A percentile compares a stretch with the other conserved stretches of the same genome.
Evolutionary conservation across 2,888 invertebrate genomes (phyloP).

Genomic region (Metopia argyrocephala): DNA sequence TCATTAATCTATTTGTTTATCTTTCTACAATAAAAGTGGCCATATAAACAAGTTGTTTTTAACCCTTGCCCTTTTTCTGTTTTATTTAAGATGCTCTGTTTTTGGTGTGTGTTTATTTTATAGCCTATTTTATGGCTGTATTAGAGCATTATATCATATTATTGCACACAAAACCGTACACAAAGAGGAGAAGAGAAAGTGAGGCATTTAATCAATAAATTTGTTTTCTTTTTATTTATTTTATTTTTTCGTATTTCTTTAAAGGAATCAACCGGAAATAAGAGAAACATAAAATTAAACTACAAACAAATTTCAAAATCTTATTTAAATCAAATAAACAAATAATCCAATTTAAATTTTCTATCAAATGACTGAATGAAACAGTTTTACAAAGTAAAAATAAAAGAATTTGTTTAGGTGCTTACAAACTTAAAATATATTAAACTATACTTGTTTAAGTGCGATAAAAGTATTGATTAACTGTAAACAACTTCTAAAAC

Average conservation of each 20-base stretch:
- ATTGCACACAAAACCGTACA: neutral
- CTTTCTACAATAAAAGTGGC: neutral
- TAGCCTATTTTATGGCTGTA: constrained; percentile 15
- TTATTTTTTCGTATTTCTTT: neutral
- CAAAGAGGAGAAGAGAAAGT: neutral
- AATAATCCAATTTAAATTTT: constrained; percentile 62
- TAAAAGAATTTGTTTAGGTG: no score
- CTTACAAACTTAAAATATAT: no score
- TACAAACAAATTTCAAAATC: constrained; percentile 62
- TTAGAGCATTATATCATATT: neutral
- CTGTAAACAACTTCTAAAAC: no score
- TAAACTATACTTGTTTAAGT: no score
- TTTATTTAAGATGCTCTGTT: no score
- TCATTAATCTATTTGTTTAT: neutral
- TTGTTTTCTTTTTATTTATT: neutral
- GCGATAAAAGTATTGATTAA: no score
- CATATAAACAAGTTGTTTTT: neutral
- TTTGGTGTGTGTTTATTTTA: constrained; percentile 6
- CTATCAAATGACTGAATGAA: constrained; percentile 60
- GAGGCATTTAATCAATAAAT: constrained; percentile 56
- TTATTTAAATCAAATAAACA: constrained; percentile 64
- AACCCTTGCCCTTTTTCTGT: neutral
- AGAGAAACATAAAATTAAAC: constrained; percentile 31
- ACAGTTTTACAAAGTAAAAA: no score
- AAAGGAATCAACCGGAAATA: constrained; percentile 38